phyloP scores from a whole-genome alignment of 2,797 vertebrate species.

The Pseudomugil gertrudae region DNA sequence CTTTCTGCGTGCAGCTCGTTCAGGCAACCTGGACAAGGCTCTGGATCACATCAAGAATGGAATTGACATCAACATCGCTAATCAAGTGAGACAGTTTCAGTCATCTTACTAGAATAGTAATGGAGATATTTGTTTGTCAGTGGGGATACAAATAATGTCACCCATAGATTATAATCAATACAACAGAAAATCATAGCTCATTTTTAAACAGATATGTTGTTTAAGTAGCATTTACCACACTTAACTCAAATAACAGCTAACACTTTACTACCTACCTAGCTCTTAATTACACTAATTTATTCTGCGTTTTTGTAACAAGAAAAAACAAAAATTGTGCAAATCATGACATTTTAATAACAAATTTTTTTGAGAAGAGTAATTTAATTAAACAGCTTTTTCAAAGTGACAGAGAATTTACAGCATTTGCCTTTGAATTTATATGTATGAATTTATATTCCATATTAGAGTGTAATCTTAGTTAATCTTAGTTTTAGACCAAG shows the following conservation, averaged over 20 bases:
- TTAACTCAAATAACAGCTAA: background rate
- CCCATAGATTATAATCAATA: constrained; percentile 23
- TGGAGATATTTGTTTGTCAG: constrained; percentile 5
- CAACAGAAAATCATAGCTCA: constrained; percentile 8
- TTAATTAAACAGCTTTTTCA: too few relatives aligned
- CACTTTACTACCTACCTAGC: background rate
- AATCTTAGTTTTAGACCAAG: too few relatives aligned
- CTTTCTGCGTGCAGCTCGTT: constrained; percentile 94
- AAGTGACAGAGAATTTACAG: too few relatives aligned
- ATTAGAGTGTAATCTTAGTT: background rate
- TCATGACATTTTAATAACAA: background rate
- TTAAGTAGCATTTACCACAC: constrained; percentile 4
- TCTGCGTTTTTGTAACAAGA: background rate
- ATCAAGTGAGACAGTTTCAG: constrained; percentile 86
- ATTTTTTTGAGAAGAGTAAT: too few relatives aligned
- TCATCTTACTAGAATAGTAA: background rate
- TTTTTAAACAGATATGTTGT: constrained; percentile 14
- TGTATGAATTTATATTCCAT: too few relatives aligned
- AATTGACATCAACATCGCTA: constrained; percentile 93
- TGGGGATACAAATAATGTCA: constrained; percentile 12
- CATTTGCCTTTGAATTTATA: too few relatives aligned
- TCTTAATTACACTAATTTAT: background rate
- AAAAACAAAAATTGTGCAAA: background rate
- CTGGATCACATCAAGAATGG: constrained; percentile 95
- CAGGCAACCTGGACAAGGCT: constrained; percentile 97